A percentile compares a stretch with the other conserved stretches of the same genome.
These are phyloP conservation scores for Stomatorhinus ivindoensis DNA, from an alignment of 2,113 vertebrate species.

Conservation along the genomic window DNA sequence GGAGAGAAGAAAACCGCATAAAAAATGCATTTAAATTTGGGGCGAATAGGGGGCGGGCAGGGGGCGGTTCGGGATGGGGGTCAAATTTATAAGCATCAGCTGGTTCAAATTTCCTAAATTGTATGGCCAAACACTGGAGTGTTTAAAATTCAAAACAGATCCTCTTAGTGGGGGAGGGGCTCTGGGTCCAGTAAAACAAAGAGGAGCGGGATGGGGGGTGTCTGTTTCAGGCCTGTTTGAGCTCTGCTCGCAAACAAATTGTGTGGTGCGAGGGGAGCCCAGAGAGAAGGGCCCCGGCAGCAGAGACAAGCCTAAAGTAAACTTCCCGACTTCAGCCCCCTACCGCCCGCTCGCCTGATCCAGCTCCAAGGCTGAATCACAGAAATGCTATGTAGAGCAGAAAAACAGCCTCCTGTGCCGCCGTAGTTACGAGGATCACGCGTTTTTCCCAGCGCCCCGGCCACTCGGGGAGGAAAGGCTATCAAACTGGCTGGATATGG, in stretches of 20 bases:
- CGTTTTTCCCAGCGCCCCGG: not conserved
- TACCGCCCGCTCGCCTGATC: conserved; percentile 10
- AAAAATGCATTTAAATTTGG: conserved; percentile 41
- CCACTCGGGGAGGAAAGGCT: not conserved
- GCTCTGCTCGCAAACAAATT: conserved; percentile 35
- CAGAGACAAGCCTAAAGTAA: conserved; percentile 24
- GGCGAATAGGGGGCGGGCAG: not conserved
- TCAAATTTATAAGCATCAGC: conserved; percentile 61
- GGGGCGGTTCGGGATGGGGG: not conserved
- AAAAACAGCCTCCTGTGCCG: not conserved
- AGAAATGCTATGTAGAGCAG: not conserved
- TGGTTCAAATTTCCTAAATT: conserved; percentile 47
- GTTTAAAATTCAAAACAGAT: conserved; percentile 62
- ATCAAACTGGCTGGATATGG: not conserved
- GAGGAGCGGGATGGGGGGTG: conserved; percentile 38
- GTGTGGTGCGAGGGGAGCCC: conserved; percentile 29
- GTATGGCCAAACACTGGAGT: conserved; percentile 40
- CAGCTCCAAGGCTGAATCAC: conserved; percentile 13
- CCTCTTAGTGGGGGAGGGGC: conserved; percentile 41
- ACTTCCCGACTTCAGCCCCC: conserved; percentile 24
- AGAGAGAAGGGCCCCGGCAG: conserved; percentile 23
- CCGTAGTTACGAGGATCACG: not conserved
- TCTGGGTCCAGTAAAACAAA: conserved; percentile 10
- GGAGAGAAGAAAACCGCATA: conserved; percentile 34
- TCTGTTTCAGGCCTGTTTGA: conserved; percentile 39